phyloP scores from a whole-genome alignment of 2,113 vertebrate species.

The Fulmarus glacialis region DNA sequence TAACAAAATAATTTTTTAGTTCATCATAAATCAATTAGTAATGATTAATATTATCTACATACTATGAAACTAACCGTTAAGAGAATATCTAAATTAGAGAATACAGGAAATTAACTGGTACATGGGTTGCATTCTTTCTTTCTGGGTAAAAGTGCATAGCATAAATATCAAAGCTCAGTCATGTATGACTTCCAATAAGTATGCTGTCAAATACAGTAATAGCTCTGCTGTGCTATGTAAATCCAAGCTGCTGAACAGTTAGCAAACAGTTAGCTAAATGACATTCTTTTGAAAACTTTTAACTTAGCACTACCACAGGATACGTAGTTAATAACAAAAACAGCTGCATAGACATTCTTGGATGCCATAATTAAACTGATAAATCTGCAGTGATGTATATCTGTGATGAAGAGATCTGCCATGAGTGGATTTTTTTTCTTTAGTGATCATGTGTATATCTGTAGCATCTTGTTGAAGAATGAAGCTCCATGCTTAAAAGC shows the following conservation, averaged over 20 bases:
- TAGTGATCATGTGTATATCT: neutral
- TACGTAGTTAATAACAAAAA: neutral
- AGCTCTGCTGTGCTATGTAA: neutral
- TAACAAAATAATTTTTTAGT: slow-evolving; percentile 37
- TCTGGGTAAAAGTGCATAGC: neutral
- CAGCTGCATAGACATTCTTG: neutral
- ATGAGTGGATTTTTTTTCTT: neutral
- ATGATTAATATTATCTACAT: slow-evolving; percentile 38
- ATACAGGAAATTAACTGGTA: neutral
- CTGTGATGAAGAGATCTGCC: neutral
- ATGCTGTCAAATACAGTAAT: neutral
- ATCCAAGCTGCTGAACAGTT: neutral
- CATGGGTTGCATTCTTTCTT: neutral
- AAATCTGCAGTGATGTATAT: neutral
- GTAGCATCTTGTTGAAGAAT: neutral
- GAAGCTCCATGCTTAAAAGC: neutral
- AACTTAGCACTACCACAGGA: neutral
- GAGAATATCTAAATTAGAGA: neutral
- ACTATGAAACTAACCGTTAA: neutral
- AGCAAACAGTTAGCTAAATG: neutral
- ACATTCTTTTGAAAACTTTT: neutral
- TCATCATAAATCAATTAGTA: slow-evolving; percentile 22
- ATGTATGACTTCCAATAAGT: neutral
- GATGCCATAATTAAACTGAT: neutral
- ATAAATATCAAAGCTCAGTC: neutral